Evolutionary conservation across 2,797 vertebrate species (phyloP), one percentile per base, ranked within the genome.

Genomic region (Varecia variegata): DNA sequence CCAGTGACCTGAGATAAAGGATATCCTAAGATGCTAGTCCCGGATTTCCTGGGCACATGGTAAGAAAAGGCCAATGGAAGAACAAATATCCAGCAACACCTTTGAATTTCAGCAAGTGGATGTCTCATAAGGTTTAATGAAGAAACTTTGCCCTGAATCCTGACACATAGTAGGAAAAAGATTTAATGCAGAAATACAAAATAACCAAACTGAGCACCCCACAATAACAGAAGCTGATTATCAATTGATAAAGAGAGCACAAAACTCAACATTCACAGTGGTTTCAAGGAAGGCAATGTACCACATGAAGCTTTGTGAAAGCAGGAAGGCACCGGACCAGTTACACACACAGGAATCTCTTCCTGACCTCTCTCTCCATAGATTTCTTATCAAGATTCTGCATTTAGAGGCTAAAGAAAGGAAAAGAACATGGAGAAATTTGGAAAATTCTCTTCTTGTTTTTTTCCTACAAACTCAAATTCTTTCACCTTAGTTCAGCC

Each of bases 401-500:
- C n/a, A 60, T 84, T 89, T 71, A 86, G 52, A 88, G 76, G 27
- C 10, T 80, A 94, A 82, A 8, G 25, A n/a, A 94, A 90, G 65
- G 25, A 89, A 70, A 90, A 70, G 15, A 60, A 68, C 20, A 88
- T 1, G 4, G 2, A 67, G 30, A 95, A 71, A 15, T 18, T 93
- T 70, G 67, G 67, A 45, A 58, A 54, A 54, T 86, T 81, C 35
- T 85, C 27, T 54, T 70, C 30, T 43, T 67, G 5, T 2, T 67
- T 73, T 87, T 91, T 87, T 45, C 20, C 58, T 56, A 54, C 65
- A 89, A 89, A 45, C 23, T 70, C 52, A 94, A 91, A 93, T 68
- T 9, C 77, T 30, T 88, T 93, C 8, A 56, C 38, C n/a, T 11
- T 68, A 38, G 50, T 56, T 56, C 52, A 79, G 50, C 21, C 50